Evolutionary conservation across 2,113 vertebrate species (phyloP).

Genomic region (Aviceda subcristata): DNA sequence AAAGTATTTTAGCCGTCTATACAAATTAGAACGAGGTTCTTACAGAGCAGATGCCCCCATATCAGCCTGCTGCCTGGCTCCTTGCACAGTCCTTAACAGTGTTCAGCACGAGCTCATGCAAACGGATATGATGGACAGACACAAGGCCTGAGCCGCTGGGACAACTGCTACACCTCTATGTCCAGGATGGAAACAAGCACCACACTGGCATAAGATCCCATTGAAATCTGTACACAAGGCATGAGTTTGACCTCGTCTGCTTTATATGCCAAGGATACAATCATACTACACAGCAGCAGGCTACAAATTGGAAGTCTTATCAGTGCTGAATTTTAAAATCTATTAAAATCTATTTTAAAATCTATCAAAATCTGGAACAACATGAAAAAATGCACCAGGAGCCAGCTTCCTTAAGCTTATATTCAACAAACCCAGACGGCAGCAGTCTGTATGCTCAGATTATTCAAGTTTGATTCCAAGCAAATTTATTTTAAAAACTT

Average conservation of each 20-base stretch:
- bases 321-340: background rate
- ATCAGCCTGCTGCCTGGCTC: background rate
- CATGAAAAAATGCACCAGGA: background rate
- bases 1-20: background rate
- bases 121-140: background rate
- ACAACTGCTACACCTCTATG: accelerated
- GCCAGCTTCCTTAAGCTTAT: background rate
- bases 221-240: background rate
- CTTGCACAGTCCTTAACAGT: background rate
- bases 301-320: background rate
- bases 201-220: accelerated
- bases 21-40: background rate
- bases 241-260: background rate
- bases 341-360: background rate
- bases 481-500: background rate
- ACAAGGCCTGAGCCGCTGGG: background rate
- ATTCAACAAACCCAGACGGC: background rate
- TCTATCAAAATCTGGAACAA: background rate
- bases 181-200: background rate
- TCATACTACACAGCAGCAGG: background rate
- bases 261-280: background rate
- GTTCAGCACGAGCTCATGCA: background rate
- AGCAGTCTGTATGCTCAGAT: background rate
- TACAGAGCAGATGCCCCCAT: background rate
- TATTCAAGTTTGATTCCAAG: background rate